A percentile compares a stretch with the other conserved stretches of the same genome.
phyloP scores from a whole-genome alignment of 2,797 vertebrate species.

The Sebastes minor region DNA sequence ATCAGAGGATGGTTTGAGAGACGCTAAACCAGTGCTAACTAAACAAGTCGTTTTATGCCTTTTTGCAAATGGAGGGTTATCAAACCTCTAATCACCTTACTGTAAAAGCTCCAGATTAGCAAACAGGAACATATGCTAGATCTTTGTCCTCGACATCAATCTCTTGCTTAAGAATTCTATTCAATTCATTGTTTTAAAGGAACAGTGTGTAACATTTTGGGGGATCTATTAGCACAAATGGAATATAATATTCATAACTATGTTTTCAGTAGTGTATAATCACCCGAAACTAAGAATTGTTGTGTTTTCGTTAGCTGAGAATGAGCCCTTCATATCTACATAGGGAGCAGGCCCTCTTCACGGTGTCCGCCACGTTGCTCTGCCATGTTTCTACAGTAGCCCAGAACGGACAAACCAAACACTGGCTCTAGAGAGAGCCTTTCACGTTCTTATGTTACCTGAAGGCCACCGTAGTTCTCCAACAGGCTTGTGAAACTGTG shows the following conservation, averaged over 20 bases:
- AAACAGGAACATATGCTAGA: slow-evolving; percentile 63
- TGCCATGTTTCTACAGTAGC: no score
- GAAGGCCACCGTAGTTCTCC: no score
- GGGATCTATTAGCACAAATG: not conserved
- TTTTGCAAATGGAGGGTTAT: slow-evolving; percentile 52
- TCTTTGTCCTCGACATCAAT: slow-evolving; percentile 45
- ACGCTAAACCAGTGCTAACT: slow-evolving; percentile 7
- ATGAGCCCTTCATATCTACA: not conserved
- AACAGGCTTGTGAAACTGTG: no score
- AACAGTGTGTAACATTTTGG: not conserved
- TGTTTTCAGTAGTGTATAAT: not conserved
- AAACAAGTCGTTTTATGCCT: slow-evolving; percentile 30
- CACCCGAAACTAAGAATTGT: no score
- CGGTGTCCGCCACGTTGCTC: no score
- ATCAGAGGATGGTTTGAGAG: not conserved
- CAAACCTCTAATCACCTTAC: slow-evolving; percentile 74
- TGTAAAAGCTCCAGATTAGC: slow-evolving; percentile 73
- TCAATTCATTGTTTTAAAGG: not conserved
- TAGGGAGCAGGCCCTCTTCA: not conserved
- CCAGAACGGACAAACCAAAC: no score
- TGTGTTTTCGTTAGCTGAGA: no score
- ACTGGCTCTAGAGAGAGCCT: no score
- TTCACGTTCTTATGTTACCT: no score
- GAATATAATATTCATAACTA: not conserved
- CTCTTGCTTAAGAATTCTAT: not conserved